Conservation (phyloP, 2,113 vertebrate genomes). For the Petroica traversi region DNA sequence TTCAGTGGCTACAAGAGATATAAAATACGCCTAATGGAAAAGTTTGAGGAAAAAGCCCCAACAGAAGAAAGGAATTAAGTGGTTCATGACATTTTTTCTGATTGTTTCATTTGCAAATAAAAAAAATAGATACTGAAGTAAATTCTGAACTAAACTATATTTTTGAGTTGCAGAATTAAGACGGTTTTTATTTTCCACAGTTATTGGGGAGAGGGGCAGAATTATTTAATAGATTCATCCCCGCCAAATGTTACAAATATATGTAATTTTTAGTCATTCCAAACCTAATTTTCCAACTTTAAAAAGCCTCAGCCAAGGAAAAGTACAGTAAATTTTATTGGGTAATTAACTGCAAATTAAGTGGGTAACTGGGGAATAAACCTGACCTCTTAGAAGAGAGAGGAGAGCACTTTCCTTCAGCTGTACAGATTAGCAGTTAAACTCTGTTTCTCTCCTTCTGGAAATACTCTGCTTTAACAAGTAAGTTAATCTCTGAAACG, state of each 20-base stretch:
- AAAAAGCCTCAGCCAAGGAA: not conserved
- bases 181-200: not conserved
- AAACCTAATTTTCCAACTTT: not conserved
- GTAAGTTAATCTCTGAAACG: not conserved
- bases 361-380: not conserved
- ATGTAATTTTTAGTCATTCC: not conserved
- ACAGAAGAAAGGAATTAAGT: not conserved
- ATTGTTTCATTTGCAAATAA: not conserved
- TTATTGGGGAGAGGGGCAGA: not conserved
- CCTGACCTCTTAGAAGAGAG: not conserved
- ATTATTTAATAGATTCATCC: not conserved
- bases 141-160: not conserved
- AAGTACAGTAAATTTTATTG: too few relatives aligned
- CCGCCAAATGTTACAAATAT: not conserved
- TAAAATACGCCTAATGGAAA: not conserved
- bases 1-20: not conserved
- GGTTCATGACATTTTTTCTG: not conserved
- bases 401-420: not conserved
- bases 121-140: not conserved
- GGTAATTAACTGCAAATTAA: too few relatives aligned
- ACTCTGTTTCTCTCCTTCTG: not conserved
- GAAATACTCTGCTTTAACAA: not conserved
- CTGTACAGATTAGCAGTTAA: not conserved
- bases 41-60: not conserved
- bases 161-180: not conserved